Evolutionary conservation across 2,797 vertebrate species (phyloP), one percentile per base, ranked within the genome.

Genomic region (Chromobotia macracanthus): DNA sequence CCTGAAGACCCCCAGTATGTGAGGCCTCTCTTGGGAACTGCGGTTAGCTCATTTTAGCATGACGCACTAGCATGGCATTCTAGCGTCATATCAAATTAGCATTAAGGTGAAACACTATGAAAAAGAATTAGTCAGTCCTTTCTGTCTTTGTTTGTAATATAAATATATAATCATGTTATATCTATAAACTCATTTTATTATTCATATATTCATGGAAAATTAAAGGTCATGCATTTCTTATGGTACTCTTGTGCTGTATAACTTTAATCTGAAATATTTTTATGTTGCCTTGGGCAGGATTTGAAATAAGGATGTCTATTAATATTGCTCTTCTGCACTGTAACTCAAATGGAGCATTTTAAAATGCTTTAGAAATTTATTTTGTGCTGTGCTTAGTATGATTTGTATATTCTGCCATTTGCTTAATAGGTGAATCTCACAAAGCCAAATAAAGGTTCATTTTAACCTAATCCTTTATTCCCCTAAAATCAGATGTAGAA

Each of bases 11-110:
- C 76, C 16, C 60, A 48, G 65, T 79, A 71, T 56, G 65, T 75
- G 80, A 75, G 70, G 70, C 44, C 31, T 31, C 31, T 31, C 31
- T 3, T 31, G 31, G 31, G 31, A 31, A 31, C 31, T 73, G 79
- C 69, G 75, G 79, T 83, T 81, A 64, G 75, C 61, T 82, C 25
- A 55, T 82, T 44, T 53, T 69, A 75, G 79, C 80, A 58, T 65
- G 66, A 28, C 28, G 7, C 56, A 55, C 55, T 74, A 7, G 55
- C 46, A 28, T 71, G 31, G 11, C 76, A 48, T 4, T 16, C 53
- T 55, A 75, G 25, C 35, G 69, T 76, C 15, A 23, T 64, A 11
- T 44, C 50, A 51, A 15, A 12, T 19, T 38, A 65, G 23, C 58
- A 35, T 60, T 31, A 18, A 58, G 58, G 58, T 18, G 6, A 70